Evolutionary conservation across 2,113 vertebrate species (phyloP), one percentile per base, ranked within the genome.

Genomic region (Clinocottus analis): DNA sequence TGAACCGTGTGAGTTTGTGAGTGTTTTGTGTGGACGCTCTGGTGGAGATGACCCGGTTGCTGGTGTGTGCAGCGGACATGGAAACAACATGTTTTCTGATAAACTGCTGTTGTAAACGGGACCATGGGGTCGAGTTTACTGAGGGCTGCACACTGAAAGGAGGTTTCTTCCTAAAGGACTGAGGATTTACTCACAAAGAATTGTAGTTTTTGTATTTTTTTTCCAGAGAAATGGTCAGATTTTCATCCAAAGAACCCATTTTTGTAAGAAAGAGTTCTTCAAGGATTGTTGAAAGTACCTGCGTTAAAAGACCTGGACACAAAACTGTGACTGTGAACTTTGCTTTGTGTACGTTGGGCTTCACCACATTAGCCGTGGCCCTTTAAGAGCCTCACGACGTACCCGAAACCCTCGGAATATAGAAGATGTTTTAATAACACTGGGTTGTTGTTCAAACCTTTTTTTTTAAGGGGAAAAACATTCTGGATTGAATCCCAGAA

Each of bases 31-130:
- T 17, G 55, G 61, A 64, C 10, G 53, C 43, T 74, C 51, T 16
- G 66, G 41, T 62, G 72, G 72, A 41, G 69, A 62, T 47, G 85
- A 89, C 72, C 82, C 59, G 0, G 56, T 43, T 65, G 47, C 69
- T 23, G 25, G 14, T 21, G 21, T 41, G 14, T 21, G 21, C 37
- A 31, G 6, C 14, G 33, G 68, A 78, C 56, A 63, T 45, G 65
- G 63, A 77, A 77, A 67, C 69, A 43, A 72, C 47, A 49, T 29
- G 53, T 37, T 47, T n/a, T 35, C 69, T 41, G 27, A 61, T 51
- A 72, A 81, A 79, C 7, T 25, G 27, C 29, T 55, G 63, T 72
- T 75, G 49, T 45, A 75, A 55, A 81, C 25, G 45, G 25, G 62
- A 76, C 35, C 49, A 37, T 9, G 10, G 6, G 59, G 49, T 1